phyloP scores from a whole-genome alignment of 92 coral and sea anemone species.

The Heliopora coerulea region DNA sequence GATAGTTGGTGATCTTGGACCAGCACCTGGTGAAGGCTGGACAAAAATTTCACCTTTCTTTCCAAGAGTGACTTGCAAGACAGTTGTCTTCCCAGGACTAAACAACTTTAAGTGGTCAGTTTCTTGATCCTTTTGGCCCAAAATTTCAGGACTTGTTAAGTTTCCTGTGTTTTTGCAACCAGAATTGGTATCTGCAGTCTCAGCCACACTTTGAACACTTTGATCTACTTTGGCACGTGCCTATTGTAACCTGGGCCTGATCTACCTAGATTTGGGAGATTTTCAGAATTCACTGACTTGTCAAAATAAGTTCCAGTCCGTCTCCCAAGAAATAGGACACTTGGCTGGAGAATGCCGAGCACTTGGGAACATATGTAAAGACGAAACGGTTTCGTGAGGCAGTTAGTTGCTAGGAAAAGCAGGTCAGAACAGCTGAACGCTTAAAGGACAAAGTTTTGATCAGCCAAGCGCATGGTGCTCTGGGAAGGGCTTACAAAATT shows the following conservation, averaged over 20 bases:
- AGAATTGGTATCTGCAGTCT: not conserved
- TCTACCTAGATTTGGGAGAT: constrained; percentile 79
- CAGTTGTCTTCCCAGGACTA: constrained; percentile 58
- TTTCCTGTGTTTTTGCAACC: not conserved
- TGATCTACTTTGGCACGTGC: constrained; percentile 77
- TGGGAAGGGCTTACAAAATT: constrained; percentile 82
- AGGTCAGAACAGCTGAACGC: constrained; percentile 74
- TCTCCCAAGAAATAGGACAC: constrained; percentile 70
- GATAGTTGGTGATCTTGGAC: constrained; percentile 93
- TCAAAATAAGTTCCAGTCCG: constrained; percentile 71
- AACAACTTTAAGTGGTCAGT: constrained; percentile 21
- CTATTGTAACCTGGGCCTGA: constrained; percentile 87
- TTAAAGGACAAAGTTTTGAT: constrained; percentile 61
- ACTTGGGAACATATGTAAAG: constrained; percentile 80
- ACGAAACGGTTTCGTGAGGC: constrained; percentile 70
- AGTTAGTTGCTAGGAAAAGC: constrained; percentile 79
- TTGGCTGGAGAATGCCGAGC: constrained; percentile 76
- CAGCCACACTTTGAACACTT: not conserved
- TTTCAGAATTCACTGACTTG: constrained; percentile 73
- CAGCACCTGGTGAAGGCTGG: constrained; percentile 76
- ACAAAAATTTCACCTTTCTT: constrained; percentile 82
- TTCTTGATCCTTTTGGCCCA: constrained; percentile 9
- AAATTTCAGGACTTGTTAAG: constrained; percentile 24
- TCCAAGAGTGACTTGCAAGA: constrained; percentile 73
- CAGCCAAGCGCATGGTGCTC: constrained; percentile 81